phyloP scores from a whole-genome alignment of 2,113 vertebrate species.

The Heloderma charlesbogerti region DNA sequence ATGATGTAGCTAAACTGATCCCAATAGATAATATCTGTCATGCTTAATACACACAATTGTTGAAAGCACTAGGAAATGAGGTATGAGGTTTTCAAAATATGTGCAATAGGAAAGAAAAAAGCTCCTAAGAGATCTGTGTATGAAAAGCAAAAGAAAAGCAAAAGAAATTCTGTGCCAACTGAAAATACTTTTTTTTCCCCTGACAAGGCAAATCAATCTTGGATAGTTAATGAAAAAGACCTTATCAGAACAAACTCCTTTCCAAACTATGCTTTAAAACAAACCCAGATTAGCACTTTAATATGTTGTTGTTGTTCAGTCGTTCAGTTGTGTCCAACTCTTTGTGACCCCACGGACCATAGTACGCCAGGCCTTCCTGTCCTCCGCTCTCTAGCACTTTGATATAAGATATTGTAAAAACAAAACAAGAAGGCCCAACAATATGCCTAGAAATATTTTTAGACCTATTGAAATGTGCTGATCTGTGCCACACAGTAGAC shows the following conservation, averaged over 20 bases:
- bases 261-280: constrained; percentile 33
- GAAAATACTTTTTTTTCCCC: constrained; percentile 6
- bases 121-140: constrained; percentile 21
- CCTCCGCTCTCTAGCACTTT: too few relatives aligned
- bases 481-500: neutral
- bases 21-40: constrained; percentile 17
- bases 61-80: constrained; percentile 30
- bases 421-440: neutral
- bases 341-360: too few relatives aligned
- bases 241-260: constrained; percentile 7
- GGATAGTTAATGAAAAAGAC: constrained; percentile 6
- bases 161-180: neutral
- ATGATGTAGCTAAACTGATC: constrained; percentile 2
- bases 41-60: constrained; percentile 40
- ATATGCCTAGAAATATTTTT: neutral
- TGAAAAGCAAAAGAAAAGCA: neutral
- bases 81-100: constrained; percentile 29
- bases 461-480: constrained; percentile 32
- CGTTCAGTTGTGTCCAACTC: too few relatives aligned
- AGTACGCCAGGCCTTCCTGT: too few relatives aligned
- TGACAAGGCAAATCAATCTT: neutral
- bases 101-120: constrained; percentile 23
- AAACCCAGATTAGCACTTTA: neutral
- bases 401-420: neutral
- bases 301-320: too few relatives aligned